phyloP scores from a whole-genome alignment of 2,888 invertebrate genomes.

The Himalopsyche anomala region DNA sequence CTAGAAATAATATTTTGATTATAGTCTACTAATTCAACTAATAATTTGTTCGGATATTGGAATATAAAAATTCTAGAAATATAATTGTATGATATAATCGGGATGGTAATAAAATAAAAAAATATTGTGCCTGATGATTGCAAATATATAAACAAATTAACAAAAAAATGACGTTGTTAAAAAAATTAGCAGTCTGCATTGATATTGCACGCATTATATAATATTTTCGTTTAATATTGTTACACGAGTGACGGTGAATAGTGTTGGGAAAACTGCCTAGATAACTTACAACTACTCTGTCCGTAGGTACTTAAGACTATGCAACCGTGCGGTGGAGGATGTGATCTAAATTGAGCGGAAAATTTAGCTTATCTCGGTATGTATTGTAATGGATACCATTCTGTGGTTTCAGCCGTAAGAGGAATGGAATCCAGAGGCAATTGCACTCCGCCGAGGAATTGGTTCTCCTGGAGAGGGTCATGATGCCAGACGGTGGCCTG shows the following conservation, averaged over 20 bases:
- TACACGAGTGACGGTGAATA: background rate
- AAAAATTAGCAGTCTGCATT: background rate
- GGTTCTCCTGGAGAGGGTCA: slow-evolving; percentile 95
- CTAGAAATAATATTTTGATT: too few species aligned
- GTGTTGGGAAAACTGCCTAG: background rate
- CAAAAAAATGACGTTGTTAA: background rate
- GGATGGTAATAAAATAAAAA: too few species aligned
- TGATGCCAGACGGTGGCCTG: slow-evolving; percentile 97
- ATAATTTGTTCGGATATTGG: too few species aligned
- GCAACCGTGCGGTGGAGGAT: slow-evolving; percentile 15
- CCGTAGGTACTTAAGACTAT: background rate
- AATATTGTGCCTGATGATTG: too few species aligned
- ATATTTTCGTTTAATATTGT: background rate
- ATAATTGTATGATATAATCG: too few species aligned
- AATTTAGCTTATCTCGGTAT: slow-evolving; percentile 71
- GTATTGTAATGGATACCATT: slow-evolving; percentile 88
- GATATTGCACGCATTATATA: slow-evolving; percentile 13
- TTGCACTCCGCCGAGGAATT: slow-evolving; percentile 94
- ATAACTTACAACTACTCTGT: background rate
- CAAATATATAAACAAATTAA: too few species aligned
- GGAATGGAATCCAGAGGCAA: slow-evolving; percentile 85
- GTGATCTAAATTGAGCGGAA: background rate
- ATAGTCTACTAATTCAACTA: too few species aligned
- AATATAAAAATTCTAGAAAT: too few species aligned
- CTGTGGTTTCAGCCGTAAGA: slow-evolving; percentile 86